phyloP scores from a whole-genome alignment of 1,140 invertebrate genomes.

The Delia radicum region DNA sequence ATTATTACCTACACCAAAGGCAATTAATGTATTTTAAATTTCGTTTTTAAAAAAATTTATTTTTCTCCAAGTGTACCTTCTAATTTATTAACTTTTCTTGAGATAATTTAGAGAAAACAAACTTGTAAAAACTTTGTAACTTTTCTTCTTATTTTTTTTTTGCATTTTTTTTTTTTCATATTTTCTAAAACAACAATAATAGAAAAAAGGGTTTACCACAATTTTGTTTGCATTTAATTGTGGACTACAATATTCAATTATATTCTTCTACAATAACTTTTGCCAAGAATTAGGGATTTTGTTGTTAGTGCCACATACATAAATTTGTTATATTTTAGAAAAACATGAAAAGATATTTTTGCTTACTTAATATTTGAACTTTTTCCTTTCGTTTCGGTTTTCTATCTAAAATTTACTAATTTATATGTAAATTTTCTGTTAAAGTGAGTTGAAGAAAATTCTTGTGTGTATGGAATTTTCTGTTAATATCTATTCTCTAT shows the following conservation, averaged over 20 bases:
- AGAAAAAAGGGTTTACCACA: background rate
- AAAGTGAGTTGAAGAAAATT: background rate
- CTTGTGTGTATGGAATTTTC: no score
- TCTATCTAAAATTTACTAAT: background rate
- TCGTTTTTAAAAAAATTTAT: no score
- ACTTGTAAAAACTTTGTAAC: background rate
- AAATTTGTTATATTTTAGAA: no score
- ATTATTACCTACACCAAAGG: no score
- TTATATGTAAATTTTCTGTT: background rate
- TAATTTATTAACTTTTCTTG: background rate
- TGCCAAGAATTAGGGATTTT: no score
- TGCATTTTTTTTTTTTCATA: no score
- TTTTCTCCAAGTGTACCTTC: background rate
- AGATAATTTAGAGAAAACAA: conserved; percentile 1
- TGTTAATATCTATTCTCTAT: background rate
- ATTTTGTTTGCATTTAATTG: background rate
- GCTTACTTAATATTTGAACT: background rate
- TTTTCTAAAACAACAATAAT: background rate
- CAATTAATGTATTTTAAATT: no score
- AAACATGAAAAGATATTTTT: background rate
- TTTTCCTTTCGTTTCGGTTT: background rate
- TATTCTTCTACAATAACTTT: background rate
- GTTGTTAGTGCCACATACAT: no score
- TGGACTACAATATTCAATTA: background rate
- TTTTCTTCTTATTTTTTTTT: background rate